Evolutionary conservation across 1,140 invertebrate species (phyloP).

Genomic region (Hetaerina americana): DNA sequence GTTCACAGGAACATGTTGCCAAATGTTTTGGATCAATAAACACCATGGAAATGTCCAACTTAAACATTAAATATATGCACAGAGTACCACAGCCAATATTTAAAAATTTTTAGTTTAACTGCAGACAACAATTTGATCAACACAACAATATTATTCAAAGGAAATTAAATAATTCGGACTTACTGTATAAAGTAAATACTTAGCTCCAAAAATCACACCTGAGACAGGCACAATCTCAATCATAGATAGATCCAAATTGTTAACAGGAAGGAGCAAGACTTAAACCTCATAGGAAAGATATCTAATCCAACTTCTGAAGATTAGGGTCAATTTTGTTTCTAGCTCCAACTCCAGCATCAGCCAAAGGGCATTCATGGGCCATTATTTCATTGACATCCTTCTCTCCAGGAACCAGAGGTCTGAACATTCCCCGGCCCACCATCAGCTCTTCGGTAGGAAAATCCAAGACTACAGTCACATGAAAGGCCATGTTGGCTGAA

Average conservation of each 20-base stretch:
- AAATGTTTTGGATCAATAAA: no score
- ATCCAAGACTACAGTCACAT: constrained; percentile 72
- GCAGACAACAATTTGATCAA: no score
- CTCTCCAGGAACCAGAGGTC: not conserved
- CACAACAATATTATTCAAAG: no score
- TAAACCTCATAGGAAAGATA: not conserved
- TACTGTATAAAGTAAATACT: not conserved
- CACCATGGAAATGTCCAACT: no score
- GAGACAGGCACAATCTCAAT: not conserved
- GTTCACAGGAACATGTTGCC: no score
- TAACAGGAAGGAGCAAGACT: not conserved
- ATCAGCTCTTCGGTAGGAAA: constrained; percentile 68
- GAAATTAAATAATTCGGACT: not conserved
- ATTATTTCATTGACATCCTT: not conserved
- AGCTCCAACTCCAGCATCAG: not conserved
- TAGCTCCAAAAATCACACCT: not conserved
- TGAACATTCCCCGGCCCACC: constrained; percentile 41
- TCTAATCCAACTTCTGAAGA: not conserved
- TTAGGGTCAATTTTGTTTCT: not conserved
- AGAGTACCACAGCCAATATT: no score
- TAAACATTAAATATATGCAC: no score
- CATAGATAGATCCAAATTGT: not conserved
- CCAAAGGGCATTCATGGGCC: not conserved
- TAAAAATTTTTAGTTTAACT: no score
- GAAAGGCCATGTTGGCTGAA: constrained; percentile 81